A percentile compares a stretch with the other conserved stretches of the same genome.
These are phyloP conservation scores for Oeneis ivallda DNA, from an alignment of 2,888 invertebrate species.

Conservation along the genomic window DNA sequence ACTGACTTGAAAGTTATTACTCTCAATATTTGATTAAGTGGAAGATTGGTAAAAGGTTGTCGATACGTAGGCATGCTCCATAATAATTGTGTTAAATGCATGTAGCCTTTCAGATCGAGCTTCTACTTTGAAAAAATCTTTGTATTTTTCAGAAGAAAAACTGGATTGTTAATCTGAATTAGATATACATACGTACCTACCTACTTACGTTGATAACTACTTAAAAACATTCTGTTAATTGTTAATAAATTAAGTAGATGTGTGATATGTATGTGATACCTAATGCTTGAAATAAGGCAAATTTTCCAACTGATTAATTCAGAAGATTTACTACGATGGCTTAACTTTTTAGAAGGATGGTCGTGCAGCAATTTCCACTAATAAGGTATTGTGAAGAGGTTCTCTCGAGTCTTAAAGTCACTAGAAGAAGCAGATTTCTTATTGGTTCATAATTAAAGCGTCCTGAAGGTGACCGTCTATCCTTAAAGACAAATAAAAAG, in stretches of 20 bases:
- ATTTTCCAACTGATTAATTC: conserved; percentile 25
- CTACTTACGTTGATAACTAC: too few relatives aligned
- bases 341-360: conserved; percentile 44
- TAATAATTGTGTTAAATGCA: neutral
- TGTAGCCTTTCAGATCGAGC: neutral
- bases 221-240: too few relatives aligned
- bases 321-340: conserved; percentile 23
- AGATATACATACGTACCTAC: too few relatives aligned
- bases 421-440: conserved; percentile 65
- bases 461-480: conserved; percentile 77
- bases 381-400: conserved; percentile 62
- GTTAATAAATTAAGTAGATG: too few relatives aligned
- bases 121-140: neutral
- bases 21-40: conserved; percentile 40
- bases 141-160: too few relatives aligned
- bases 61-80: neutral
- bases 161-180: too few relatives aligned
- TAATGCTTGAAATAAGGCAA: conserved; percentile 19
- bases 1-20: conserved; percentile 52
- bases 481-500: conserved; percentile 66
- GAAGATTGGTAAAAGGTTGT: conserved; percentile 27
- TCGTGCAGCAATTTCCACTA: conserved; percentile 54
- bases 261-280: neutral
- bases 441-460: conserved; percentile 75
- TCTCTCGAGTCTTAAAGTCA: conserved; percentile 45